Conservation (phyloP, 1,140 invertebrate species). For the Neodiprion virginianus region DNA sequence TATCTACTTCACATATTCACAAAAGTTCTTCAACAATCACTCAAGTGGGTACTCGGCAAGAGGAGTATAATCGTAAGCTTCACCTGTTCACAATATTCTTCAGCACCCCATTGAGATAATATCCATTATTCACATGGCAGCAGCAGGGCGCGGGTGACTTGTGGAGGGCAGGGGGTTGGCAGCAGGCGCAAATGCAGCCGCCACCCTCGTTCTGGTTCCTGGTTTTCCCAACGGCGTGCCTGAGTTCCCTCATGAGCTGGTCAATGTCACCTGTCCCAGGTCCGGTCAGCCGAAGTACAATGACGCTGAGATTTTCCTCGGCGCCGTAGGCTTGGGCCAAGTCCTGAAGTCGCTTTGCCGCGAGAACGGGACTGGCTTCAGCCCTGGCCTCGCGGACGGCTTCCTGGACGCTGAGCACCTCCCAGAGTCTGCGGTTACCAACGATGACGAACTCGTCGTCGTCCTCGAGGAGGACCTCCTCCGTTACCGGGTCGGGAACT, state of each 20-base stretch:
- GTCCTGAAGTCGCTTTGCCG: constrained; percentile 82
- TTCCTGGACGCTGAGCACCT: constrained; percentile 75
- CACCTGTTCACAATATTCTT: constrained; percentile 55
- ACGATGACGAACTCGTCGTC: constrained; percentile 83
- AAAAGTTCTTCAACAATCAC: neutral
- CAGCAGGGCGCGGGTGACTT: constrained; percentile 51
- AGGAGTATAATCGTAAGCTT: neutral
- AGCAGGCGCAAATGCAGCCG: constrained; percentile 60
- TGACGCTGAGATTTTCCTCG: constrained; percentile 80
- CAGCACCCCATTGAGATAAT: constrained; percentile 56
- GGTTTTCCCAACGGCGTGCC: constrained; percentile 72
- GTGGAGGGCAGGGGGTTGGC: constrained; percentile 43
- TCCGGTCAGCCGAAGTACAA: constrained; percentile 75
- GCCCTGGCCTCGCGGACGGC: constrained; percentile 77
- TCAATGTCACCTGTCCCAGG: constrained; percentile 70
- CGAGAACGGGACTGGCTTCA: constrained; percentile 77
- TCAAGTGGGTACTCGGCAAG: neutral
- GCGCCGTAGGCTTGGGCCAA: constrained; percentile 83
- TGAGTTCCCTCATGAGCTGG: constrained; percentile 76
- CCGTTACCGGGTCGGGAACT: constrained; percentile 76
- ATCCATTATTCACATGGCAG: constrained; percentile 52
- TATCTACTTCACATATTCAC: no score
- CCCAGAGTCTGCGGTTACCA: constrained; percentile 80
- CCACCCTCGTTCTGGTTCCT: constrained; percentile 53
- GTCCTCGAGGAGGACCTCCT: constrained; percentile 78